Evolutionary conservation across 2,113 vertebrate genomes (phyloP).

Genomic region (Percopsis transmontana): DNA sequence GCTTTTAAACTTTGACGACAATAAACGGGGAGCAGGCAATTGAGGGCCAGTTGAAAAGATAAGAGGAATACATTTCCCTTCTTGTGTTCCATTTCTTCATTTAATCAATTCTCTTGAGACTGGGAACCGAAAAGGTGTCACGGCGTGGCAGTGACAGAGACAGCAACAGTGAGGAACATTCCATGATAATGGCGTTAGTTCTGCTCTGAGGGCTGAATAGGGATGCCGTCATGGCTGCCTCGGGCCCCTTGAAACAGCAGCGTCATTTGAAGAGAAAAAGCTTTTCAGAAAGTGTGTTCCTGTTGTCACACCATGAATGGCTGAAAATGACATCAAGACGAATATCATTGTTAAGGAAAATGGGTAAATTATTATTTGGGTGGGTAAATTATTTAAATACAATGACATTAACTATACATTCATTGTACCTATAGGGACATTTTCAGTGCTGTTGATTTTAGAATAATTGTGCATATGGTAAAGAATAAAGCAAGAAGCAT

Average conservation of each 20-base stretch:
- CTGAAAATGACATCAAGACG: too few relatives aligned
- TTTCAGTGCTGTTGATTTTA: too few relatives aligned
- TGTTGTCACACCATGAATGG: too few relatives aligned
- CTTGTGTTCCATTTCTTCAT: conserved; percentile 1
- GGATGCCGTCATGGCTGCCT: conserved; percentile 19
- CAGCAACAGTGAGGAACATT: conserved; percentile 48
- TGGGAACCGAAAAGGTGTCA: conserved; percentile 10
- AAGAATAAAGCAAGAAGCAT: too few relatives aligned
- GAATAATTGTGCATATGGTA: too few relatives aligned
- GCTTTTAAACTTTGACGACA: conserved; percentile 40
- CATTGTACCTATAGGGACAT: too few relatives aligned
- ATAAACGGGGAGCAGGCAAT: conserved; percentile 28
- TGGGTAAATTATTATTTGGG: too few relatives aligned
- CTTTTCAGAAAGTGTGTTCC: too few relatives aligned
- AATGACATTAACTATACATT: too few relatives aligned
- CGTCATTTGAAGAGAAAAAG: not conserved
- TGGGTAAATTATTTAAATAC: too few relatives aligned
- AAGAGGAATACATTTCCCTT: conserved; percentile 26
- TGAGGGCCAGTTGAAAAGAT: conserved; percentile 20
- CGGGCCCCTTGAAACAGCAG: conserved; percentile 13
- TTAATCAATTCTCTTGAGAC: conserved; percentile 9
- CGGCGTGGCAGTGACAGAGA: conserved; percentile 5
- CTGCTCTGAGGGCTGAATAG: conserved; percentile 16
- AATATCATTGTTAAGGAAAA: too few relatives aligned
- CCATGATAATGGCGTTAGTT: conserved; percentile 65